These are phyloP conservation scores for Microcebus murinus DNA, from an alignment of 2,113 vertebrate genomes.

Conservation along the genomic window DNA sequence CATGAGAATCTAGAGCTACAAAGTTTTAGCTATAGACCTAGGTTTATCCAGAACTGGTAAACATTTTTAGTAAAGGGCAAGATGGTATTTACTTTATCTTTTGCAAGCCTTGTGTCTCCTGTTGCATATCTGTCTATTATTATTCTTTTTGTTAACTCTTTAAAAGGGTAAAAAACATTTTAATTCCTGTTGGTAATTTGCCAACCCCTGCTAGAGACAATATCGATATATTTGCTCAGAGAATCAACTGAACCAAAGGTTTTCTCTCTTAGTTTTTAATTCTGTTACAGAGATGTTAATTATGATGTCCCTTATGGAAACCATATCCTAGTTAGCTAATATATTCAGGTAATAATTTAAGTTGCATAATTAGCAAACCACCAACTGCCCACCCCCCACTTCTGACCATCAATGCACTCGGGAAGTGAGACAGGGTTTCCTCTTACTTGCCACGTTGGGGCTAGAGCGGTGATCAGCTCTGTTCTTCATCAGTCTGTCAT, in stretches of 20 bases:
- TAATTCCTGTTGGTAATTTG: neutral
- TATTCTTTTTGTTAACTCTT: neutral
- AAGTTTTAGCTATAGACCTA: neutral
- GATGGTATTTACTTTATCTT: rapidly evolving
- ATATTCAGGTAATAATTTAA: neutral
- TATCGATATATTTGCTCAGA: neutral
- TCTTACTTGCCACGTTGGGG: constrained; percentile 98
- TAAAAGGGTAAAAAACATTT: no score
- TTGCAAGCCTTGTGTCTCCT: neutral
- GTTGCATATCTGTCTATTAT: no score
- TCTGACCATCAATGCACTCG: rapidly evolving
- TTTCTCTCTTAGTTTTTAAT: neutral
- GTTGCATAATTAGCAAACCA: neutral
- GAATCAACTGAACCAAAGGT: no score
- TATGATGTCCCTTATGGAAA: neutral
- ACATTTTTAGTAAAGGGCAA: neutral
- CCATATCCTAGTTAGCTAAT: neutral
- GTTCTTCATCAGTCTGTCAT: constrained; percentile 96
- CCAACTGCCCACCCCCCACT: neutral
- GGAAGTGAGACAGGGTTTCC: neutral
- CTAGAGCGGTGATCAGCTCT: constrained; percentile 97
- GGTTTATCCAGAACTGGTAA: no score
- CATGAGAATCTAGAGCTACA: neutral
- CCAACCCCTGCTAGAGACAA: neutral
- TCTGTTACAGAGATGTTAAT: no score